Evolutionary conservation across 2,113 vertebrate species (phyloP).

Genomic region (Bambusicola thoracicus): DNA sequence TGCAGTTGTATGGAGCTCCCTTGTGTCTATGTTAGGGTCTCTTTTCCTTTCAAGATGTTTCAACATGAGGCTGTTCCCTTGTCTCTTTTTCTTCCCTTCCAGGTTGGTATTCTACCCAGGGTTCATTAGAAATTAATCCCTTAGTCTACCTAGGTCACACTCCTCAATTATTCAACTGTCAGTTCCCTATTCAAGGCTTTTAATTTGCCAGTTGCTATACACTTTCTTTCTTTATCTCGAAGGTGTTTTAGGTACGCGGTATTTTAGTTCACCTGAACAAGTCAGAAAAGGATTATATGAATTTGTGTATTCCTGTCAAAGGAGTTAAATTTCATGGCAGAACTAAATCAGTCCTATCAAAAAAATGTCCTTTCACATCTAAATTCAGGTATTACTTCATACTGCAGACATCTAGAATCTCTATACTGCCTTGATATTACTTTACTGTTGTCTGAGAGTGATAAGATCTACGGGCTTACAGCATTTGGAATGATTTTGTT

Average conservation of each 20-base stretch:
- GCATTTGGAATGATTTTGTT: background rate
- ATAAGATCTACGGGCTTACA: background rate
- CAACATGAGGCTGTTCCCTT: background rate
- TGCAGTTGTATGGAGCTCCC: background rate
- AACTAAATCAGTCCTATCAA: background rate
- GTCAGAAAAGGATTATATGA: background rate
- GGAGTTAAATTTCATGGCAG: background rate
- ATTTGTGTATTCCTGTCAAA: background rate
- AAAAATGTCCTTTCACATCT: background rate
- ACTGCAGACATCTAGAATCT: background rate
- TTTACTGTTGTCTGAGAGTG: background rate
- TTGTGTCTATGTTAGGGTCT: background rate
- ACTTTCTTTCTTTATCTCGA: background rate
- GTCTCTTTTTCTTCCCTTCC: background rate
- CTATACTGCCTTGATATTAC: background rate
- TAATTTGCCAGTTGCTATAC: background rate
- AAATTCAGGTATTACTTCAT: background rate
- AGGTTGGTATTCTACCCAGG: background rate
- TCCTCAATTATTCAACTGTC: background rate
- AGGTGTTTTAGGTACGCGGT: background rate
- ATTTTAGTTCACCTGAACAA: background rate
- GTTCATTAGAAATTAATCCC: background rate
- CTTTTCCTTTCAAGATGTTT: background rate
- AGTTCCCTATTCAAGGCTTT: background rate
- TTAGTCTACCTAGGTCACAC: background rate